Percentiles rank a stretch among this genome's conserved stretches.
Conservation (phyloP, 2,888 invertebrate genomes). For the Pyrrhia umbra region DNA sequence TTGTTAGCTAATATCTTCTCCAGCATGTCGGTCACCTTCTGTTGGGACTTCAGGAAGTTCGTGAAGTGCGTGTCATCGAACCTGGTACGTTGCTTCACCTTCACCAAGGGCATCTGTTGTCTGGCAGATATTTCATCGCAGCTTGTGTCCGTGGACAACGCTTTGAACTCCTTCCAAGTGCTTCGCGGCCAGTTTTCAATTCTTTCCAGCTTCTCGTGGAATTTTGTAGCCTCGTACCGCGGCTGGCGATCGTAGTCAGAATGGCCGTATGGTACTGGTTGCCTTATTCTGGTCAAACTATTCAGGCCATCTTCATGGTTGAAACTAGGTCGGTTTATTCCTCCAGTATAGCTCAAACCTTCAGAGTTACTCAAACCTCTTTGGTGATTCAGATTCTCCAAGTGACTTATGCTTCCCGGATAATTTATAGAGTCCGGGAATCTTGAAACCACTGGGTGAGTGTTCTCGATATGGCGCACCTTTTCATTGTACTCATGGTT, state of each 20-base stretch:
- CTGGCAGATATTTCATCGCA: conserved; percentile 69
- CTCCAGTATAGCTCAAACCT: conserved; percentile 9
- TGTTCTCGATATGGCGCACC: conserved; percentile 2
- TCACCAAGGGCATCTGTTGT: conserved; percentile 73
- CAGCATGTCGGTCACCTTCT: conserved; percentile 84
- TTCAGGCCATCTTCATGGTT: conserved; percentile 5
- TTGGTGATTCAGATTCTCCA: conserved; percentile 10
- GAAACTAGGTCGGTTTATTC: conserved; percentile 7
- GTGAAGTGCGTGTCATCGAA: conserved; percentile 79
- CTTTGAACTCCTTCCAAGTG: conserved; percentile 65
- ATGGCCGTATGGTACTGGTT: conserved; percentile 10
- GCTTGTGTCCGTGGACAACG: conserved; percentile 51
- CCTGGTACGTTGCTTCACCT: conserved; percentile 62
- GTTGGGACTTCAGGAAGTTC: conserved; percentile 81
- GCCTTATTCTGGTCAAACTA: not conserved
- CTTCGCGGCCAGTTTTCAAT: conserved; percentile 35
- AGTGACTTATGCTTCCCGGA: conserved; percentile 21
- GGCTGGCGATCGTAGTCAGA: conserved; percentile 35
- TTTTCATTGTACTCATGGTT: conserved; percentile 23
- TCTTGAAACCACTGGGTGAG: conserved; percentile 1
- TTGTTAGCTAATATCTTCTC: conserved; percentile 77
- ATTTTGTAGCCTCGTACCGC: conserved; percentile 60
- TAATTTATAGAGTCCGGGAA: conserved; percentile 20
- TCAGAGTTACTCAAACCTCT: conserved; percentile 15
- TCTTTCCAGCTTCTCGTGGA: conserved; percentile 71